Evolutionary conservation across 2,797 vertebrate species (phyloP).

Genomic region (Malacoraja senta): DNA sequence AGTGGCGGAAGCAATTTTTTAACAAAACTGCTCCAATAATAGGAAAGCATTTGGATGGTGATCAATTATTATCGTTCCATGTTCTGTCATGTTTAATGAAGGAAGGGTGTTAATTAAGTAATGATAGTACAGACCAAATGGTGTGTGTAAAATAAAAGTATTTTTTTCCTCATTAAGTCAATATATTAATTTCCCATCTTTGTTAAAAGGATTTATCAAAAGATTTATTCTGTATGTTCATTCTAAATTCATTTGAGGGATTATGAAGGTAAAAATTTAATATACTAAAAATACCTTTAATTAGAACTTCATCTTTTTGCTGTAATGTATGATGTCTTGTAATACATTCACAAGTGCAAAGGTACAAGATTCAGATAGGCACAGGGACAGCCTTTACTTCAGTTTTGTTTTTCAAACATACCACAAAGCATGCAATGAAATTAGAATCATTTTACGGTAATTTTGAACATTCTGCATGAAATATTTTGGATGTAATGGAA

Average conservation of each 20-base stretch:
- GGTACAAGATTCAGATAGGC: background rate
- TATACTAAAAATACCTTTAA: conserved; percentile 1
- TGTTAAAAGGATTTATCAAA: background rate
- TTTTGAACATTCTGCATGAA: background rate
- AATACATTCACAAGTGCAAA: background rate
- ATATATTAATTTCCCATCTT: conserved; percentile 4
- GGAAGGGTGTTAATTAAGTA: background rate
- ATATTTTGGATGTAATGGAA: background rate
- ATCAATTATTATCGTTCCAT: background rate
- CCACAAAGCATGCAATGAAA: background rate
- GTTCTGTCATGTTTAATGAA: conserved; percentile 9
- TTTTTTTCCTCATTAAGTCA: background rate
- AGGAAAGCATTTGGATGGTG: background rate
- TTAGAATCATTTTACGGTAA: background rate
- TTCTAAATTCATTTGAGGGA: background rate
- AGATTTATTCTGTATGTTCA: background rate
- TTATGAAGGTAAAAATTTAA: background rate
- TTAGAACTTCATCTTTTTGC: background rate
- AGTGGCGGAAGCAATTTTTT: background rate
- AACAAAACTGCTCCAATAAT: background rate
- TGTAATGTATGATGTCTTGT: background rate
- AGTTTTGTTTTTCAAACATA: background rate
- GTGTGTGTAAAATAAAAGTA: background rate
- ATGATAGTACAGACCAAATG: background rate
- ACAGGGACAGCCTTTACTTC: background rate